Evolutionary conservation across 1,140 invertebrate species (phyloP).

Genomic region (Dryas iulia): DNA sequence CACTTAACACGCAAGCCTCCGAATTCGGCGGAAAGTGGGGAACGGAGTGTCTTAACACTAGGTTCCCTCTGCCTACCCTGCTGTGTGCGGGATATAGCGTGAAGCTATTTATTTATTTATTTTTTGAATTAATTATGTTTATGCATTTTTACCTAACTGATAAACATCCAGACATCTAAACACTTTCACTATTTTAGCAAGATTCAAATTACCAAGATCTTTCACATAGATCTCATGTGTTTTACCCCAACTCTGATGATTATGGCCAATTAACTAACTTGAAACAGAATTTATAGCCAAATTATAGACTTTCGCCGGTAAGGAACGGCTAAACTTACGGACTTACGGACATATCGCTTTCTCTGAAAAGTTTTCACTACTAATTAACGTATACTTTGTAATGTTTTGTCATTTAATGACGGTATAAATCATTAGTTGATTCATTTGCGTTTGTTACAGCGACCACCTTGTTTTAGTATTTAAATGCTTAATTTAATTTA

Average conservation of each 20-base stretch:
- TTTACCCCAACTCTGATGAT: conserved; percentile 10
- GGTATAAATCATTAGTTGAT: not conserved
- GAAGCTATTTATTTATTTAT: not conserved
- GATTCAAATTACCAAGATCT: conserved; percentile 1
- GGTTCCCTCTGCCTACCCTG: not conserved
- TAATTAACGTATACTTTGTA: conserved; percentile 18
- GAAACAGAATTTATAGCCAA: conserved; percentile 27
- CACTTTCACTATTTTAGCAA: not conserved
- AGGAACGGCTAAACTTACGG: not conserved
- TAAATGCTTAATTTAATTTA: too few relatives aligned
- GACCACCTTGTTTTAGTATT: not conserved
- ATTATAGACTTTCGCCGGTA: conserved; percentile 25
- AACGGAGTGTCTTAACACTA: not conserved
- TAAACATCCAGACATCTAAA: not conserved
- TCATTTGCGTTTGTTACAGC: not conserved
- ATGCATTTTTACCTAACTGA: not conserved
- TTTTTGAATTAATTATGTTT: not conserved
- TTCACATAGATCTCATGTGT: conserved; percentile 3
- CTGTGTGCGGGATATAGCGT: not conserved
- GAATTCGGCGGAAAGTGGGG: not conserved
- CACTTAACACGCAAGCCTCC: not conserved
- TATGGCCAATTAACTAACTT: conserved; percentile 22
- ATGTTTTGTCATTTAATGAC: not conserved
- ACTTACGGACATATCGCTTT: conserved; percentile 11
- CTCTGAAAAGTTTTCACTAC: conserved; percentile 17